Base-by-base conservation (phyloP, 1,140 invertebrate species). In the Drosophila pallidifrons region DNA sequence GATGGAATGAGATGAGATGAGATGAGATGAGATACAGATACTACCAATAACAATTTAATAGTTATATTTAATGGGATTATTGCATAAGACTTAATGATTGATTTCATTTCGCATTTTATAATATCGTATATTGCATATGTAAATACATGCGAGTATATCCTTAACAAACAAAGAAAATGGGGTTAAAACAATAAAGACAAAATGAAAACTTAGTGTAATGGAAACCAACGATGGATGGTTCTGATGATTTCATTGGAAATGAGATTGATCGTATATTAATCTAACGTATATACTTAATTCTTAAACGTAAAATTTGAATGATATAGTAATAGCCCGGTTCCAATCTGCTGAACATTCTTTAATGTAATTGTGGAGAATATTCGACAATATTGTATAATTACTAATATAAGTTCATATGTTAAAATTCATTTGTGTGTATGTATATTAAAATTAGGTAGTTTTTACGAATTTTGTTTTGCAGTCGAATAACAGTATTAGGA, bases 331-430 rank as follows among this genome's bases (percentile, higher is more conserved):
- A 57, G 54, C 54, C 54, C 32, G 54, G 54, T 38, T 41, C 35
- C 15, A 38, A 8, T 57, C 32, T 57, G 54, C 54, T 57, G 32
- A 41, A 32, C 28, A 35, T 54, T 54, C 51, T 54, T 54, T 54
- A 32, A 54, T 32, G 51, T n/a, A 41, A 20, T 11, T 11, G 54
- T 57, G 32, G 41, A 41, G 35, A 57, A 38, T 57, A 57, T 57
- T 57, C 16, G 54, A 57, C 54, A 57, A 57, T 57, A 57, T 57
- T 57, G 51, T 54, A 41, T 41, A 41, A 57, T 41, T 57, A 38
- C 38, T 41, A 16, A 6, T 7, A 41, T 38, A 57, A 57, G 32
- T 57, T 57, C 35, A 38, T 57, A 57, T 11, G n/a, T 52, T 10
- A 32, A 30, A 30, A n/a, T 32, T 52, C 30, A 35, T 32, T 54